Conservation (phyloP, 2,888 invertebrate genomes). For the Himalopsyche anomala region DNA sequence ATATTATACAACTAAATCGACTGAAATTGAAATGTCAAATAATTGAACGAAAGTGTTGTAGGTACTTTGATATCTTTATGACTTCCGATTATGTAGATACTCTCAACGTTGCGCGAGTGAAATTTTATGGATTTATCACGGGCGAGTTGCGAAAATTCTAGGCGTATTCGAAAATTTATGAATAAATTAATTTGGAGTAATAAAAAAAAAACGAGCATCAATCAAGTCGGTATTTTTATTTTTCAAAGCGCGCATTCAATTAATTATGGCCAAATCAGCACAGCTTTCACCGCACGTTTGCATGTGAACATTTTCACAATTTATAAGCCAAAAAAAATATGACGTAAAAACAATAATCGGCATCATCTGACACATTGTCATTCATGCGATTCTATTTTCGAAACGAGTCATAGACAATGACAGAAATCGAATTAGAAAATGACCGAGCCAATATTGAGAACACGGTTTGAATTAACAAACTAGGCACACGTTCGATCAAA, state of each 20-base stretch:
- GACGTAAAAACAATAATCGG: neutral
- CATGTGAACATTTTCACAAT: neutral
- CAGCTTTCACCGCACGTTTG: neutral
- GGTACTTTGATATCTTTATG: neutral
- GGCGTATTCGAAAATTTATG: neutral
- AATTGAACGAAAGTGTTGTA: too few relatives aligned
- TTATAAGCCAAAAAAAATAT: neutral
- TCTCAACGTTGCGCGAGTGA: neutral
- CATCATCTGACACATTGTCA: neutral
- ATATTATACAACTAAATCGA: neutral
- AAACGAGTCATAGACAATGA: neutral
- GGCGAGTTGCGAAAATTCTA: neutral
- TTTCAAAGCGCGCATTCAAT: neutral
- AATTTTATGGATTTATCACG: neutral
- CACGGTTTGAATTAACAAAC: neutral
- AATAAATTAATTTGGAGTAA: slow-evolving; percentile 7
- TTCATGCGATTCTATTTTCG: neutral
- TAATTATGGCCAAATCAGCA: neutral
- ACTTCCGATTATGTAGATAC: neutral
- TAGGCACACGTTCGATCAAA: too few relatives aligned
- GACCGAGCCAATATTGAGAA: neutral
- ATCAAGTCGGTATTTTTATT: neutral
- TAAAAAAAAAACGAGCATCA: neutral
- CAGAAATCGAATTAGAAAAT: neutral
- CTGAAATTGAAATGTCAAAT: too few relatives aligned